Conservation (phyloP, 2,888 invertebrate genomes). For the Euzophera pinguis region DNA sequence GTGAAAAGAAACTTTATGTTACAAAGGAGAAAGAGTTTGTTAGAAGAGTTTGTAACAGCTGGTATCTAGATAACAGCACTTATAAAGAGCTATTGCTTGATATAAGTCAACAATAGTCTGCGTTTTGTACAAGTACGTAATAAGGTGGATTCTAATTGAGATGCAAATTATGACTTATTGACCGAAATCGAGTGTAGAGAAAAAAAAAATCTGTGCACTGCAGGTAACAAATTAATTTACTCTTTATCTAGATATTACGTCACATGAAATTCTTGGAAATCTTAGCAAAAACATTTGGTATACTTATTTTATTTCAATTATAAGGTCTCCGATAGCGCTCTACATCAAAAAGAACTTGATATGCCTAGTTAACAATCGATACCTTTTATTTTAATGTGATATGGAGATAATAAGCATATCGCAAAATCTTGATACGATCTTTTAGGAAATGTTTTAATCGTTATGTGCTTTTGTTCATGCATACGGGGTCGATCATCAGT, state of each 20-base stretch:
- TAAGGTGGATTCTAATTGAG: too few species aligned
- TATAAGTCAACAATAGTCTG: too few species aligned
- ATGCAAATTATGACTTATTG: too few species aligned
- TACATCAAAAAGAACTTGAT: not conserved
- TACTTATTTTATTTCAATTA: not conserved
- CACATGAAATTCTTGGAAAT: not conserved
- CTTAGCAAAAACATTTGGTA: not conserved
- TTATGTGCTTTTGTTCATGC: not conserved
- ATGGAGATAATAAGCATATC: not conserved
- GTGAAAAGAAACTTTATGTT: too few species aligned
- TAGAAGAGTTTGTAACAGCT: too few species aligned
- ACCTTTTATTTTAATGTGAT: not conserved
- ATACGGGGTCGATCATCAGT: not conserved
- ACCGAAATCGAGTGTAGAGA: too few species aligned
- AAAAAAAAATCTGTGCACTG: not conserved
- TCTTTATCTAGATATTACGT: not conserved
- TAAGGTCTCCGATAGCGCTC: not conserved
- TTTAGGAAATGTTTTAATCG: not conserved
- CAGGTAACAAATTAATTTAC: not conserved
- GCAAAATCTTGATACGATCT: not conserved
- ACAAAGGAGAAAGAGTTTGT: too few species aligned
- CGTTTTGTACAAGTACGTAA: too few species aligned
- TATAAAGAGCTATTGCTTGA: too few species aligned
- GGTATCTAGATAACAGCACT: too few species aligned
- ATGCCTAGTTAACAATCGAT: not conserved